Evolutionary conservation across 2,888 invertebrate species (phyloP).

Genomic region (Lasioglossum pauxillum): DNA sequence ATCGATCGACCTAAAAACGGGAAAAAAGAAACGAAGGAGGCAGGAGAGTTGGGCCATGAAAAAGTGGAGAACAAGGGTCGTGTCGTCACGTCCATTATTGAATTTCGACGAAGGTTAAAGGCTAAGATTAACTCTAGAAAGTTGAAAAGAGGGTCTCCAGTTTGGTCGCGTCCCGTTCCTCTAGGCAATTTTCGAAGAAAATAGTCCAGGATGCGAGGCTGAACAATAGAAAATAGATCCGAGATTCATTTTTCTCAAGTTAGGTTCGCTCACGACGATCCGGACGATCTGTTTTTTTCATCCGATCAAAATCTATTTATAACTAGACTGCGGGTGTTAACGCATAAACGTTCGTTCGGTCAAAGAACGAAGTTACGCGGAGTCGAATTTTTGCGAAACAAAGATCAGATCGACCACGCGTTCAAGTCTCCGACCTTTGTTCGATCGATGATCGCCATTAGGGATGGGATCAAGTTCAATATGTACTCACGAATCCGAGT

Average conservation of each 20-base stretch:
- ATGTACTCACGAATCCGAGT: too few relatives aligned
- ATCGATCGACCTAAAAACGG: neutral
- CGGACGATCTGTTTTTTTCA: conserved; percentile 5
- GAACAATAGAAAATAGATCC: neutral
- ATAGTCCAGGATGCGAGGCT: neutral
- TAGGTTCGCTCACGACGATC: neutral
- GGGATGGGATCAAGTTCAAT: too few relatives aligned
- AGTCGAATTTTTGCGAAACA: neutral
- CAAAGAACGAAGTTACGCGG: neutral
- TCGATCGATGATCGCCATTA: neutral
- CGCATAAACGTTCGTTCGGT: neutral
- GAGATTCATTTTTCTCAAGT: neutral
- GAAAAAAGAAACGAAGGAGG: neutral
- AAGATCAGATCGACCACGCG: neutral
- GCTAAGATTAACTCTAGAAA: conserved; percentile 33
- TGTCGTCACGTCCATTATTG: conserved; percentile 10
- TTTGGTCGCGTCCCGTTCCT: conserved; percentile 4
- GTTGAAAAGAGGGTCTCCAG: conserved; percentile 24
- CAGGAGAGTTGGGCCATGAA: neutral
- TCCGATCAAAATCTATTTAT: conserved; percentile 29
- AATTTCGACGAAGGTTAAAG: conserved; percentile 32
- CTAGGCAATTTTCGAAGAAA: neutral
- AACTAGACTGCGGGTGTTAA: neutral
- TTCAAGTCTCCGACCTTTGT: conserved; percentile 11
- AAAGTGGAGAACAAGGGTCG: conserved; percentile 16